Conservation (phyloP, 2,888 invertebrate genomes). For the Lasioglossum villosulum region DNA sequence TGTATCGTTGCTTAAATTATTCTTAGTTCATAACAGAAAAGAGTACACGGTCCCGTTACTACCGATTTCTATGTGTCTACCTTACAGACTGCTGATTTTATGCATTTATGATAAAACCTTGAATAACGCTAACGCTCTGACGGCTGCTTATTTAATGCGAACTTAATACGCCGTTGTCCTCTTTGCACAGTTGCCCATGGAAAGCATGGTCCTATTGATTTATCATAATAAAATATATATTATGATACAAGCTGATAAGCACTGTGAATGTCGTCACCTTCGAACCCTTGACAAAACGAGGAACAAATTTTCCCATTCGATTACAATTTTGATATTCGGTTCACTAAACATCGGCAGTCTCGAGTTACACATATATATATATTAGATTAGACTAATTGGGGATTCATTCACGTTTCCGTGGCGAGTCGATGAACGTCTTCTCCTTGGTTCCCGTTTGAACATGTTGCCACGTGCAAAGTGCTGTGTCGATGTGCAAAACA, state of each 20-base stretch:
- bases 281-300: not conserved
- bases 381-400: not conserved
- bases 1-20: not conserved
- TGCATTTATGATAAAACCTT: not conserved
- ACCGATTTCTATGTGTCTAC: not conserved
- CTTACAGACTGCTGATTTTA: not conserved
- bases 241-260: not conserved
- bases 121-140: not conserved
- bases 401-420: not conserved
- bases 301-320: not conserved
- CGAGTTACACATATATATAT: constrained; percentile 7
- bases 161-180: not conserved
- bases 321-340: not conserved
- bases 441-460: not conserved
- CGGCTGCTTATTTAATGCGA: not conserved
- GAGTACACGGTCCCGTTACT: not conserved
- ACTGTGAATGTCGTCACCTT: not conserved
- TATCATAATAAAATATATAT: not conserved
- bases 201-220: not conserved
- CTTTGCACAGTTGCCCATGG: not conserved
- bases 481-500: constrained; percentile 18
- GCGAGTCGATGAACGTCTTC: constrained; percentile 1
- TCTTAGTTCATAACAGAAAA: not conserved
- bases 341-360: constrained; percentile 14
- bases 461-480: constrained; percentile 22